Conservation (phyloP, 53 echinoderm and acorn worm species). For the Patiria pectinifera region DNA sequence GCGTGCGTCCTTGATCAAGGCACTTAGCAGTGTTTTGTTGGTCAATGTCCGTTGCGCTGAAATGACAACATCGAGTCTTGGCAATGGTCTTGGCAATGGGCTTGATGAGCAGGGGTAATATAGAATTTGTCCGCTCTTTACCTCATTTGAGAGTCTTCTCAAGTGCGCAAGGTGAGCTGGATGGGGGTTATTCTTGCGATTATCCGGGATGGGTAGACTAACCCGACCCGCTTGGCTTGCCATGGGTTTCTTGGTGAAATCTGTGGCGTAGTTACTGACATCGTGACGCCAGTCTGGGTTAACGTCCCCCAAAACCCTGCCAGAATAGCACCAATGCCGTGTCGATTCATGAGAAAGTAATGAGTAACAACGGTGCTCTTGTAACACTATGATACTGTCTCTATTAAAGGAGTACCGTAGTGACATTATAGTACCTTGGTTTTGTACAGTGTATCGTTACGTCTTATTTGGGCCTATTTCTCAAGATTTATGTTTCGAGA, state of each 20-base stretch:
- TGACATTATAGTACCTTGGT: no score
- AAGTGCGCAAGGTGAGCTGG: slow-evolving; percentile 81
- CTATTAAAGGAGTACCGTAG: no score
- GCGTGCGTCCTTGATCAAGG: no score
- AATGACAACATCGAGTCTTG: no score
- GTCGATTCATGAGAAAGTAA: no score
- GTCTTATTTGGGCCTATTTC: no score
- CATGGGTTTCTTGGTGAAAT: slow-evolving; percentile 75
- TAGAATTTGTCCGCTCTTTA: background rate
- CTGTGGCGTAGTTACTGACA: slow-evolving; percentile 78
- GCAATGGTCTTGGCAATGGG: no score
- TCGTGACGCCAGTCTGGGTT: slow-evolving; percentile 60
- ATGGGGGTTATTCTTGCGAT: slow-evolving; percentile 91
- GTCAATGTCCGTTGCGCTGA: no score
- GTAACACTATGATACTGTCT: background rate
- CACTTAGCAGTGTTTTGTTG: no score
- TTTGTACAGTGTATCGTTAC: no score
- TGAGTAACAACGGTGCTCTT: background rate
- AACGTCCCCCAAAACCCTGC: slow-evolving; percentile 65
- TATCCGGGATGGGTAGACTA: slow-evolving; percentile 15
- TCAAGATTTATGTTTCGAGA: no score
- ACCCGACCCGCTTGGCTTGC: slow-evolving; percentile 10
- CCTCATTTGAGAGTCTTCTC: slow-evolving; percentile 84
- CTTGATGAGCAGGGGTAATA: no score
- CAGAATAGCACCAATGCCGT: background rate